Conservation (phyloP, 2,797 vertebrate genomes). For the Benthosema pterotum region DNA sequence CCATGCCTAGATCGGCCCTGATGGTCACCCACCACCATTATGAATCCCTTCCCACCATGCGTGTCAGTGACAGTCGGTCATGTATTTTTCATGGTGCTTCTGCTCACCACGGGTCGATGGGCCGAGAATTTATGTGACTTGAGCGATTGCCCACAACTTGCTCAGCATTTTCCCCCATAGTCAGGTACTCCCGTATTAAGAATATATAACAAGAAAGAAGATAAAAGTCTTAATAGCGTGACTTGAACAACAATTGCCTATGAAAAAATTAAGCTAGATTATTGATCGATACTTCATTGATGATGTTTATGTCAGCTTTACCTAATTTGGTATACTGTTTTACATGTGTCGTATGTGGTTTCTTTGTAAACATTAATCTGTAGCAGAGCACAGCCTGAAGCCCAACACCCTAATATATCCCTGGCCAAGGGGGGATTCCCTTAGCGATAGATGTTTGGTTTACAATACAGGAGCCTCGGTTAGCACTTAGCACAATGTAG, state of each 20-base stretch:
- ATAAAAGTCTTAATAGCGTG: constrained; percentile 23
- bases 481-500: too few species aligned
- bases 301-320: too few species aligned
- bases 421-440: too few species aligned
- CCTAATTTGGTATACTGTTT: constrained; percentile 35
- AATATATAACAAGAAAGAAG: constrained; percentile 12
- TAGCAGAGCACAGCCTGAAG: constrained; percentile 9
- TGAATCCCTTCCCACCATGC: background rate
- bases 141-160: constrained; percentile 39
- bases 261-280: too few species aligned
- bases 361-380: constrained; percentile 52
- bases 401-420: too few species aligned
- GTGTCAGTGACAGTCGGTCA: constrained; percentile 34
- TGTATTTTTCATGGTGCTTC: constrained; percentile 52
- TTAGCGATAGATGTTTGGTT: too few species aligned
- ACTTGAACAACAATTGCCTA: background rate
- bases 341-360: constrained; percentile 49
- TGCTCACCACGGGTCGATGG: constrained; percentile 21
- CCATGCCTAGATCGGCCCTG: too few species aligned
- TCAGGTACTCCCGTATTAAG: constrained; percentile 1
- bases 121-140: constrained; percentile 40
- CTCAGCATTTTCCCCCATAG: constrained; percentile 42
- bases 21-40: too few species aligned
- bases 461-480: too few species aligned
- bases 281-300: too few species aligned